Percentiles rank a stretch among this genome's conserved stretches.
phyloP scores from a whole-genome alignment of 2,888 invertebrate species.

The Tineola bisselliella region DNA sequence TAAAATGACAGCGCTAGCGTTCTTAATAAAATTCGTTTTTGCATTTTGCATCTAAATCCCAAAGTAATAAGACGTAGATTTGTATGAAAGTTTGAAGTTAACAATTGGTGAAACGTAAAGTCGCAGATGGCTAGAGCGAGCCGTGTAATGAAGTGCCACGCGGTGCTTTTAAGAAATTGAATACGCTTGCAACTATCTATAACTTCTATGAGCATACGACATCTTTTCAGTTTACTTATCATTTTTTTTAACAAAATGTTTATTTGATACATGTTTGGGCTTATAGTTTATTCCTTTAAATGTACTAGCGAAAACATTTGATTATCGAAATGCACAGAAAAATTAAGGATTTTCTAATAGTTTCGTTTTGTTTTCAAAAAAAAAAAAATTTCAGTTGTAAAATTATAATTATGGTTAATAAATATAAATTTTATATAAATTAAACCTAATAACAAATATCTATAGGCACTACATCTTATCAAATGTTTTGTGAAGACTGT shows the following conservation, averaged over 20 bases:
- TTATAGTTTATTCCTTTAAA: too few relatives aligned
- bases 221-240: too few relatives aligned
- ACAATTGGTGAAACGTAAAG: constrained; percentile 47
- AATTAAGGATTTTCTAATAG: too few relatives aligned
- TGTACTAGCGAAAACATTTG: too few relatives aligned
- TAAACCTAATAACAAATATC: too few relatives aligned
- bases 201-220: not conserved
- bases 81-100: constrained; percentile 20
- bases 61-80: not conserved
- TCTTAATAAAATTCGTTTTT: not conserved
- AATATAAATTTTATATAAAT: too few relatives aligned
- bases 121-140: constrained; percentile 34
- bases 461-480: not conserved
- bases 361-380: too few relatives aligned
- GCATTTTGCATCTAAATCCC: not conserved
- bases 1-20: not conserved
- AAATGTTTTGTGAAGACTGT: not conserved
- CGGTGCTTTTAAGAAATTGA: constrained; percentile 52
- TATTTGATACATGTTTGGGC: too few relatives aligned
- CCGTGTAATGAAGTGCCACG: constrained; percentile 51
- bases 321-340: too few relatives aligned
- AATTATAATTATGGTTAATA: too few relatives aligned
- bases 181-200: constrained; percentile 24
- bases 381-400: too few relatives aligned
- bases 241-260: too few relatives aligned